Percentiles rank a stretch among this genome's conserved stretches.
Conservation (phyloP, 2,113 vertebrate genomes). For the Paramormyrops kingsleyae region DNA sequence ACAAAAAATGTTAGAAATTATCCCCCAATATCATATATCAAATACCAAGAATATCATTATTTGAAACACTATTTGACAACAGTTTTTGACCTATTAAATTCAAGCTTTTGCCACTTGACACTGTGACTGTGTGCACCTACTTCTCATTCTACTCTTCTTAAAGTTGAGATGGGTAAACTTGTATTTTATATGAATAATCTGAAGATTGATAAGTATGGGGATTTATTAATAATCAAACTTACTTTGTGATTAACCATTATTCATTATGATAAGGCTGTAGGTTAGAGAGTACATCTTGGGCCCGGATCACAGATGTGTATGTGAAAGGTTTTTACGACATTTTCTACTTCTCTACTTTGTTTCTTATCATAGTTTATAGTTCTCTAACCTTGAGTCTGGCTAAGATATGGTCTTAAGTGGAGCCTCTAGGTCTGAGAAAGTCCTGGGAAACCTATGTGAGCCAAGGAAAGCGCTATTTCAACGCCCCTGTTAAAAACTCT, state of each 20-base stretch:
- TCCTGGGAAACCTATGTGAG: not conserved
- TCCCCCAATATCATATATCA: not conserved
- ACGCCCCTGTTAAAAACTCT: not conserved
- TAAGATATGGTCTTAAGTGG: not conserved
- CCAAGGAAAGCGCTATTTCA: not conserved
- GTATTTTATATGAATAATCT: not conserved
- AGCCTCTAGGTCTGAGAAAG: not conserved
- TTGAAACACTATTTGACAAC: not conserved
- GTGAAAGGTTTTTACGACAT: not conserved
- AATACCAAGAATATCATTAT: not conserved
- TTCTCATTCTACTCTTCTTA: not conserved
- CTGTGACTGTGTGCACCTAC: not conserved
- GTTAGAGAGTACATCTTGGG: not conserved
- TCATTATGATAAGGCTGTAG: not conserved
- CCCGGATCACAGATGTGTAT: not conserved
- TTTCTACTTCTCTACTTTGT: not conserved
- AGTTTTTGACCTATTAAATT: not conserved
- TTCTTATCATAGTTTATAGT: not conserved
- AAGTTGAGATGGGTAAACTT: not conserved
- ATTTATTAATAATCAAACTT: not conserved
- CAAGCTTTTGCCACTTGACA: not conserved
- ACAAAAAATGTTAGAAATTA: not conserved
- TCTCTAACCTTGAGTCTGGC: not conserved
- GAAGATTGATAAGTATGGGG: not conserved
- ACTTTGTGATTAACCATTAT: not conserved